phyloP scores from a whole-genome alignment of 2,113 vertebrate species.

The Kryptolebias marmoratus region DNA sequence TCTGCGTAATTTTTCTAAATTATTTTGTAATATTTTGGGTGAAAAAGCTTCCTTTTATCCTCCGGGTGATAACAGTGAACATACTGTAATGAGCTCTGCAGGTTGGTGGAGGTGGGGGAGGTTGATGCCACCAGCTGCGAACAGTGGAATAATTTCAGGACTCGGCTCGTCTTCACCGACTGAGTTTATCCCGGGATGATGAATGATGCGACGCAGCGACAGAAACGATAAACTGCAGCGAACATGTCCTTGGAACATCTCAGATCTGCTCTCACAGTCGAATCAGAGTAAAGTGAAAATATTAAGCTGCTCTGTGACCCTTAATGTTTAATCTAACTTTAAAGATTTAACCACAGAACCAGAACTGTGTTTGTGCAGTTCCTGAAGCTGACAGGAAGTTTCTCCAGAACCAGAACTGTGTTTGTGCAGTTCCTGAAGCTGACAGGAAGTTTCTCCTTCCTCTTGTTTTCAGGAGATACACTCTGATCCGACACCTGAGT shows the following conservation, averaged over 20 bases:
- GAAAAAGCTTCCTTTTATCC: not conserved
- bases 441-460: not conserved
- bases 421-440: not conserved
- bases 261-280: not conserved
- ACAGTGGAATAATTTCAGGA: not conserved
- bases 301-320: not conserved
- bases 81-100: not conserved
- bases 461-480: not conserved
- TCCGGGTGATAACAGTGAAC: conserved; percentile 1
- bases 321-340: not conserved
- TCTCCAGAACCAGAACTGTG: not conserved
- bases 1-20: not conserved
- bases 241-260: conserved; percentile 5
- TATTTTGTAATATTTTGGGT: conserved; percentile 1
- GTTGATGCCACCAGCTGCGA: not conserved
- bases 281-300: not conserved
- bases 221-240: conserved; percentile 5
- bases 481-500: not conserved
- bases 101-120: not conserved
- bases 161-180: too few species aligned
- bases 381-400: not conserved
- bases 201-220: not conserved
- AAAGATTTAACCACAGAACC: not conserved
- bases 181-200: conserved; percentile 3
- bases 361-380: not conserved